A percentile compares a stretch with the other conserved stretches of the same genome.
phyloP scores from a whole-genome alignment of 2,888 invertebrate species.

The Agrotis exclamationis region DNA sequence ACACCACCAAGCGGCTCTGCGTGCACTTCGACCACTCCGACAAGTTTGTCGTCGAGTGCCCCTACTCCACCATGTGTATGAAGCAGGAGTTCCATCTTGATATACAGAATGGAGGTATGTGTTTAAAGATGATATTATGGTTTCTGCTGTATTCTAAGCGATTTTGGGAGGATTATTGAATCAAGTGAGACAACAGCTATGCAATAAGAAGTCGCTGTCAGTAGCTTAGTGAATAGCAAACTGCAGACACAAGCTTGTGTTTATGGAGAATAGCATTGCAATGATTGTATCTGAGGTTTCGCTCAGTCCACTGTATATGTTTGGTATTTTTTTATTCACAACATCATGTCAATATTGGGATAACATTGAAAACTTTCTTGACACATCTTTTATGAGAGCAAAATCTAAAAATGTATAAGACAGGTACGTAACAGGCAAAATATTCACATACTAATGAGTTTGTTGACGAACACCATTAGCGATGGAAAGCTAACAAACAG shows the following conservation, averaged over 20 bases:
- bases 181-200: neutral
- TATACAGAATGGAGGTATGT: conserved; percentile 93
- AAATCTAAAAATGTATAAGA: neutral
- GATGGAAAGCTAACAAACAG: conserved; percentile 23
- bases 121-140: neutral
- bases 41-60: conserved; percentile 94
- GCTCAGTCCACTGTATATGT: neutral
- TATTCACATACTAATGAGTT: neutral
- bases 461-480: conserved; percentile 24
- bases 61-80: conserved; percentile 96
- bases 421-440: neutral
- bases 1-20: conserved; percentile 93
- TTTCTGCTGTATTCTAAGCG: neutral
- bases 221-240: too few relatives aligned
- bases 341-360: neutral
- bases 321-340: neutral
- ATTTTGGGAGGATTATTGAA: neutral
- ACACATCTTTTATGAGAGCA: neutral
- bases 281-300: neutral
- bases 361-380: neutral
- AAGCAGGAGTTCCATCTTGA: conserved; percentile 93
- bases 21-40: conserved; percentile 94
- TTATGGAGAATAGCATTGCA: too few relatives aligned
- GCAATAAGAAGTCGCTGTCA: too few relatives aligned
- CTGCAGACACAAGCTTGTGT: too few relatives aligned